phyloP scores from a whole-genome alignment of 1,140 invertebrate species.

The Drosophila ogumai region DNA sequence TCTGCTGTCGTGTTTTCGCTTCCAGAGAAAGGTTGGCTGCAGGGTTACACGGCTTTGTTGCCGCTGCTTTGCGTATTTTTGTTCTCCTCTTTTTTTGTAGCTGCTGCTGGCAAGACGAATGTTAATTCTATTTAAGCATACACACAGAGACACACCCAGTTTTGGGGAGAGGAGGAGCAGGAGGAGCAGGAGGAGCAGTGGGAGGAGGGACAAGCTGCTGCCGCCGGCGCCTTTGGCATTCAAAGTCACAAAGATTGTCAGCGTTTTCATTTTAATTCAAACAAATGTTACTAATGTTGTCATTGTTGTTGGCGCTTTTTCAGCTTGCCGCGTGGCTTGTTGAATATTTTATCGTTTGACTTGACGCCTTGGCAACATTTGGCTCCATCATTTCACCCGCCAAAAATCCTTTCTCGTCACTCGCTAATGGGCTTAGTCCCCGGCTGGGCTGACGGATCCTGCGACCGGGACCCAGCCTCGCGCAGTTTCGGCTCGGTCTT shows the following conservation, averaged over 20 bases:
- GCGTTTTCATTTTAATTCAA: conserved; percentile 84
- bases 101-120: conserved; percentile 72
- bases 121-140: conserved; percentile 81
- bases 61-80: conserved; percentile 19
- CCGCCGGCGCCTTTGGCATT: conserved; percentile 66
- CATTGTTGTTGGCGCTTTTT: conserved; percentile 65
- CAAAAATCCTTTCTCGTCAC: conserved; percentile 74
- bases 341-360: conserved; percentile 83
- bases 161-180: background rate
- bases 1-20: conserved; percentile 77
- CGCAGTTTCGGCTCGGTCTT: conserved; percentile 17
- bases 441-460: background rate
- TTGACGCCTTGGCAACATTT: conserved; percentile 78
- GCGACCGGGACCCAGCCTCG: background rate
- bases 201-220: conserved; percentile 58
- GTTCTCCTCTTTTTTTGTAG: conserved; percentile 17
- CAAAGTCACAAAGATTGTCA: conserved; percentile 81
- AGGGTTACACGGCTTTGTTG: conserved; percentile 58
- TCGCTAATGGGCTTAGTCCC: conserved; percentile 60
- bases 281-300: conserved; percentile 84
- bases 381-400: conserved; percentile 64
- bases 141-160: conserved; percentile 22
- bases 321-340: conserved; percentile 51
- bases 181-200: background rate
- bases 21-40: conserved; percentile 63